These are phyloP conservation scores for Aphidius gifuensis DNA, from an alignment of 1,140 invertebrate genomes.

Conservation along the genomic window DNA sequence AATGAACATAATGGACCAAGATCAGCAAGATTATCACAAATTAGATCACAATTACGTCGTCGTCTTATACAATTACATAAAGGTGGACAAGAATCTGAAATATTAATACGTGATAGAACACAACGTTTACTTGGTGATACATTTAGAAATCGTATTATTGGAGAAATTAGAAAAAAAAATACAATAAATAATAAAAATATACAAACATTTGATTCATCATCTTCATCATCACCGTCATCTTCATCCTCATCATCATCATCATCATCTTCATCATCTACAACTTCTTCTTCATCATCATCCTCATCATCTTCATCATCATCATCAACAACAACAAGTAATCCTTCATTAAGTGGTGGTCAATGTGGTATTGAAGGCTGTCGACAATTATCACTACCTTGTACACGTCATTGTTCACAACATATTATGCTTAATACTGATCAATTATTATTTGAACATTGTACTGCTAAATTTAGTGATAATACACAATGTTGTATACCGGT, in stretches of 20 bases:
- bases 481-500: constrained; percentile 85
- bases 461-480: constrained; percentile 83
- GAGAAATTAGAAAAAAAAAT: neutral
- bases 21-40: constrained; percentile 53
- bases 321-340: constrained; percentile 47
- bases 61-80: constrained; percentile 53
- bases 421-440: constrained; percentile 86
- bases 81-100: constrained; percentile 42
- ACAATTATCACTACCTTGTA: constrained; percentile 72
- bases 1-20: constrained; percentile 41
- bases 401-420: constrained; percentile 78
- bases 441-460: constrained; percentile 83
- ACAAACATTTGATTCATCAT: too few relatives aligned
- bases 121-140: constrained; percentile 42
- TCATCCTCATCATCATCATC: too few relatives aligned
- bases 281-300: too few relatives aligned
- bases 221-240: too few relatives aligned
- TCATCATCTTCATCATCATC: too few relatives aligned
- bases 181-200: constrained; percentile 35
- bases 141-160: constrained; percentile 39
- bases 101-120: constrained; percentile 37
- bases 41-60: constrained; percentile 57
- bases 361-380: constrained; percentile 56
- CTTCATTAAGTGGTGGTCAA: constrained; percentile 46
- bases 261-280: too few relatives aligned